phyloP scores from a whole-genome alignment of 2,113 vertebrate species.

The Ptychochromis oligacanthus region DNA sequence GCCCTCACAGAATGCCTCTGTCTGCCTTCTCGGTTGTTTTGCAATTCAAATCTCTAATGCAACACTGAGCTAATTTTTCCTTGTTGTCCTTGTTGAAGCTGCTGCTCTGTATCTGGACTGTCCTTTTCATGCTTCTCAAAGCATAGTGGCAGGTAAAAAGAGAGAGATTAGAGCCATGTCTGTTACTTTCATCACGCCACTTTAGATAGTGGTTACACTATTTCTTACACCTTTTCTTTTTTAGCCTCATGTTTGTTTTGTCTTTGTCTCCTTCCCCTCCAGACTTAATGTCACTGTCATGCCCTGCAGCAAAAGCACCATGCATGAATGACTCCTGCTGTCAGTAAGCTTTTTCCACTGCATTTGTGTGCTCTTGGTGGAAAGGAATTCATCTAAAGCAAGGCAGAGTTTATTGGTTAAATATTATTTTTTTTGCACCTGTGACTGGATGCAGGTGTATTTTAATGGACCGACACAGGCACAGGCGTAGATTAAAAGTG shows the following conservation, averaged over 20 bases:
- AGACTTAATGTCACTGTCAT: conserved; percentile 55
- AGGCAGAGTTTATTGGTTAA: neutral
- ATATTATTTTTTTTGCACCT: neutral
- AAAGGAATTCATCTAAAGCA: neutral
- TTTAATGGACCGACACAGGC: neutral
- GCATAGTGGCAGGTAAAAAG: conserved; percentile 39
- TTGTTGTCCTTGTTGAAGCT: conserved; percentile 39
- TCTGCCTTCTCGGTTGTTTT: conserved; percentile 52
- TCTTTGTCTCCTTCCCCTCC: conserved; percentile 1
- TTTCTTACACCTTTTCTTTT: conserved; percentile 16
- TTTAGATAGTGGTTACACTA: conserved; percentile 28
- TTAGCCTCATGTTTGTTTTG: conserved; percentile 16
- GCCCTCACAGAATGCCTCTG: conserved; percentile 30
- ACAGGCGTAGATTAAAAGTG: neutral
- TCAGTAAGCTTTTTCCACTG: conserved; percentile 10
- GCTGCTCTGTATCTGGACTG: conserved; percentile 18
- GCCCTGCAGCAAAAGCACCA: neutral
- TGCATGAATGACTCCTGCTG: conserved; percentile 17
- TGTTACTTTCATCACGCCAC: conserved; percentile 36
- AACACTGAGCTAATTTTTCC: conserved; percentile 61
- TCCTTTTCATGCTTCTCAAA: conserved; percentile 48
- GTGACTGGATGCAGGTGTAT: neutral
- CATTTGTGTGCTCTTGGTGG: neutral
- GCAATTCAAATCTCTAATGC: conserved; percentile 74
- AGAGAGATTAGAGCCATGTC: conserved; percentile 41